A percentile compares a stretch with the other conserved stretches of the same genome.
phyloP scores from a whole-genome alignment of 2,113 vertebrate genomes.

The Eretmochelys imbricata region DNA sequence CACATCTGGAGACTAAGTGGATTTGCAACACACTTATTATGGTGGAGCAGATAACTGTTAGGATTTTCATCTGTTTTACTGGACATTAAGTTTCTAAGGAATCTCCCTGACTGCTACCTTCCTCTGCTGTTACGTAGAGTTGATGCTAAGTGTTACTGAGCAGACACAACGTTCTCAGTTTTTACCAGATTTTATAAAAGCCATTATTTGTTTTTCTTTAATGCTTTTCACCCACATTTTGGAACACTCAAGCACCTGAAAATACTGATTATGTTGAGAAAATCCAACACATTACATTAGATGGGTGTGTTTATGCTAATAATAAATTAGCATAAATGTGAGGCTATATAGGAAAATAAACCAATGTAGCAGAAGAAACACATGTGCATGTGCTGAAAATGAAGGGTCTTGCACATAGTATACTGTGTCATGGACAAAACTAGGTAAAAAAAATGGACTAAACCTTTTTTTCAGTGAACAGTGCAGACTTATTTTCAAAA shows the following conservation, averaged over 20 bases:
- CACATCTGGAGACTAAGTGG: too few relatives aligned
- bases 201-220: neutral
- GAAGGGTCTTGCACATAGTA: neutral
- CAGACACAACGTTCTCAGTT: neutral
- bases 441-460: neutral
- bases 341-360: neutral
- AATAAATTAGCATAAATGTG: neutral
- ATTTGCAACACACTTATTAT: too few relatives aligned
- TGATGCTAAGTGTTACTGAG: too few relatives aligned
- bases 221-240: neutral
- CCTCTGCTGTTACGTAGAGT: too few relatives aligned
- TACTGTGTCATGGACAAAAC: neutral
- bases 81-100: too few relatives aligned
- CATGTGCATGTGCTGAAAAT: neutral
- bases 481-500: neutral
- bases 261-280: neutral
- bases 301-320: neutral
- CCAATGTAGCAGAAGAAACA: neutral
- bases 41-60: too few relatives aligned
- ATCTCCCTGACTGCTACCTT: too few relatives aligned
- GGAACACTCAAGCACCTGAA: neutral
- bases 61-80: too few relatives aligned
- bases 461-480: neutral
- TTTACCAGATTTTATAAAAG: neutral
- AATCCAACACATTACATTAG: neutral